Evolutionary conservation across 2,888 invertebrate species (phyloP).

Genomic region (Trachelus iudaicus): DNA sequence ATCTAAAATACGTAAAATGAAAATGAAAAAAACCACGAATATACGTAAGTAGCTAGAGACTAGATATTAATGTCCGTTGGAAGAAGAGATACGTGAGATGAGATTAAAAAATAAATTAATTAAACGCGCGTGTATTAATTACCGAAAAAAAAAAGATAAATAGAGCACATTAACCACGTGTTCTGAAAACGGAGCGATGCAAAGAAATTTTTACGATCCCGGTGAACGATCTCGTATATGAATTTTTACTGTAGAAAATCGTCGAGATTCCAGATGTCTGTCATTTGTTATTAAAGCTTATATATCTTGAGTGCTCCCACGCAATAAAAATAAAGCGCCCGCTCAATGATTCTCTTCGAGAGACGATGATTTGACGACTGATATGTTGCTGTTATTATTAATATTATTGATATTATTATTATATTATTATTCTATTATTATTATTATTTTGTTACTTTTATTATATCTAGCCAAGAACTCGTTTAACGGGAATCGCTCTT

Average conservation of each 20-base stretch:
- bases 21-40: not conserved
- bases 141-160: not conserved
- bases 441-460: not conserved
- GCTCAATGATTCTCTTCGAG: not conserved
- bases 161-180: not conserved
- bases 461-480: not conserved
- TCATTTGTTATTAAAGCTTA: constrained; percentile 31
- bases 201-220: not conserved
- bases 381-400: constrained; percentile 26
- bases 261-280: constrained; percentile 26
- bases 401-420: constrained; percentile 9
- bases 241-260: constrained; percentile 41
- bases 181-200: not conserved
- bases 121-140: constrained; percentile 24
- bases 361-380: constrained; percentile 24
- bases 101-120: constrained; percentile 25
- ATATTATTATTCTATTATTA: not conserved
- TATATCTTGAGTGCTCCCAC: constrained; percentile 10
- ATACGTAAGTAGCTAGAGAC: not conserved
- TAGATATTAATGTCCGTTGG: not conserved
- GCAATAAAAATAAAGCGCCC: not conserved
- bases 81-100: constrained; percentile 5
- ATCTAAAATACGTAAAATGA: not conserved
- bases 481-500: not conserved
- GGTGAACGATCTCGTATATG: not conserved